Base-by-base conservation (phyloP, 1,140 invertebrate species). In the Drosophila truncata region DNA sequence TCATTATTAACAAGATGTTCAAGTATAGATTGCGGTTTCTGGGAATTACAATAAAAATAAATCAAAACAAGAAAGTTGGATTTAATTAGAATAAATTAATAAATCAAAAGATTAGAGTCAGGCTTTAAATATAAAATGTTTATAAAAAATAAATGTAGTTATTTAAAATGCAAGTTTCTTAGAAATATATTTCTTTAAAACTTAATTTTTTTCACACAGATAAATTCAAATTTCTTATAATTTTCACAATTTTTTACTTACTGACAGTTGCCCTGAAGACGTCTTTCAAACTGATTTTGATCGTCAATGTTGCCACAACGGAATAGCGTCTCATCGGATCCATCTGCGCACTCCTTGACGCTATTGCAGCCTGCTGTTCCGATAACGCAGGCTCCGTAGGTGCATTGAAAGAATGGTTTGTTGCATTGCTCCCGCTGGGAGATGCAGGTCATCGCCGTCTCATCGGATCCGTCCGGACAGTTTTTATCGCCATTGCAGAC, bases 281-380 rank as follows among this genome's bases (percentile, higher is more conserved):
- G 33, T 14, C 72, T 74, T n/a, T 80, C 42, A 13, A 55, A 66
- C 11, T 70, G 61, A 3, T 57, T 47, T 14, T 67, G 10, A n/a
- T 74, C 74, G 20, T 90, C 82, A 3, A 64, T 62, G n/a, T 39
- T 71, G 8, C 73, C 73, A 29, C 80, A 81, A 0, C 85, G 78
- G 27, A 77, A 23, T 9, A 25, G 8, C 6, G 81, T 75, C 46
- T 97, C 97, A 91, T 98, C 97, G 3, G 96, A 96, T 27, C 94
- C 94, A 80, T 96, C 95, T 0, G 93, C 64, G 80, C 96, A 97
- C 52, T 97, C 94, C n/a, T 86, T 81, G 3, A 92, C 62, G 0
- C 94, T 93, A 88, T 97, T 94, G 77, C 95, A 96, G 39, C 91
- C 92, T 0, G 91, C 90, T 39, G 95, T 94, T 3, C 94, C 93